phyloP scores from a whole-genome alignment of 2,797 vertebrate genomes.

The Ctenopoma multispine region DNA sequence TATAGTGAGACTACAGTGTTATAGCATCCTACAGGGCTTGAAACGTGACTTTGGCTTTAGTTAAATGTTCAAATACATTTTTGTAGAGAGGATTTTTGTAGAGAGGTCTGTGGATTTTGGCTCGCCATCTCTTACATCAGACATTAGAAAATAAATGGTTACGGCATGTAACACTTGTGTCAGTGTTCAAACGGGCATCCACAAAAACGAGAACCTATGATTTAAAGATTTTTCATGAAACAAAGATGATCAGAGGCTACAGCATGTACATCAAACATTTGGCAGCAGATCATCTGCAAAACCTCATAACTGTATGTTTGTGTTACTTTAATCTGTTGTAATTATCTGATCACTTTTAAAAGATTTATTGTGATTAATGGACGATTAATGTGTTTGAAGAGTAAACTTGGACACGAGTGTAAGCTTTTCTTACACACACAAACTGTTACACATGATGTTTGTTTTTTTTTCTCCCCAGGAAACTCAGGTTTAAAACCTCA shows the following conservation, averaged over 20 bases:
- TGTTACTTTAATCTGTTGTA: constrained; percentile 13
- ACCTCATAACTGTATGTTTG: constrained; percentile 27
- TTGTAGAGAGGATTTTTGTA: too few relatives aligned
- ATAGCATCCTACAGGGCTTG: too few relatives aligned
- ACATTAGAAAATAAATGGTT: too few relatives aligned
- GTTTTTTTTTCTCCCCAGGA: constrained; percentile 14
- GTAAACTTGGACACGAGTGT: background rate
- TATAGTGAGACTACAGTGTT: too few relatives aligned
- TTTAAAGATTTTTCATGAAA: constrained; percentile 19
- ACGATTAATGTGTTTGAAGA: constrained; percentile 21
- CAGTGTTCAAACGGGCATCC: too few relatives aligned
- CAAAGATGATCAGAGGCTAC: background rate
- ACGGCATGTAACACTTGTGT: too few relatives aligned
- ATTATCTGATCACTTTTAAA: constrained; percentile 14
- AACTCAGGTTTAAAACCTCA: constrained; percentile 28
- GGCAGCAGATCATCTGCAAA: constrained; percentile 13
- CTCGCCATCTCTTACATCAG: too few relatives aligned
- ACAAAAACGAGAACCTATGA: background rate
- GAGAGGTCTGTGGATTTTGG: too few relatives aligned
- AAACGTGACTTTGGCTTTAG: too few relatives aligned
- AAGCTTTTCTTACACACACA: background rate
- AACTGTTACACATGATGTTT: constrained; percentile 5
- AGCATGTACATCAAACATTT: constrained; percentile 18
- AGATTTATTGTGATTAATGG: constrained; percentile 27
- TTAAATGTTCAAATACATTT: too few relatives aligned